Evolutionary conservation across 2,797 vertebrate genomes (phyloP).

Genomic region (Macrochelys suwanniensis): DNA sequence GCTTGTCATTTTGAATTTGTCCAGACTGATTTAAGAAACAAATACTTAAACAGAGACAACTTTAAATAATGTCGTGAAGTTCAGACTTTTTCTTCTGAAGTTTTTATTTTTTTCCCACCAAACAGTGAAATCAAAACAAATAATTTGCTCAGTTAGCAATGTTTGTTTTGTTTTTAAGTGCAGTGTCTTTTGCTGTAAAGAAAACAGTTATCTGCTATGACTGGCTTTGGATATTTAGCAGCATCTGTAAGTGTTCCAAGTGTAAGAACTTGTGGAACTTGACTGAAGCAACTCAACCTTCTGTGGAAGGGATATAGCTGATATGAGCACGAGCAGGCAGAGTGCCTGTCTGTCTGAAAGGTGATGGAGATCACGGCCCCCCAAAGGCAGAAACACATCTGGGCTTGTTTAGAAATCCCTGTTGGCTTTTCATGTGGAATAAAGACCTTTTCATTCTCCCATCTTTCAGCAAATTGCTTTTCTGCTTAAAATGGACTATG

Average conservation of each 20-base stretch:
- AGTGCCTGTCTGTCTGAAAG: background rate
- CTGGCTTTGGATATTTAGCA: background rate
- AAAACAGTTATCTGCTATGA: background rate
- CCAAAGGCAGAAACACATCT: constrained; percentile 40
- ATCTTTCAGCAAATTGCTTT: constrained; percentile 53
- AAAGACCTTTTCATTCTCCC: constrained; percentile 44
- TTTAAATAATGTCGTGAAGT: background rate
- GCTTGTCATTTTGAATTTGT: background rate
- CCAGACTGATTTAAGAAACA: background rate
- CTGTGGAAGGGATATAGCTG: background rate
- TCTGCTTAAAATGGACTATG: background rate
- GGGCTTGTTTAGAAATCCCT: constrained; percentile 45
- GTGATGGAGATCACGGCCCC: constrained; percentile 18
- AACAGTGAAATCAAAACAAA: background rate
- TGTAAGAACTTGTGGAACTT: background rate
- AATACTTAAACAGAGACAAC: background rate
- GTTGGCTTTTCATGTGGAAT: constrained; percentile 35
- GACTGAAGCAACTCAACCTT: background rate
- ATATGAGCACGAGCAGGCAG: background rate
- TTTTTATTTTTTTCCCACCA: constrained; percentile 12
- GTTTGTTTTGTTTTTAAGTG: background rate
- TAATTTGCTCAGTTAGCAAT: background rate
- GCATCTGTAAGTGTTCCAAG: background rate
- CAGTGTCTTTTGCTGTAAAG: background rate
- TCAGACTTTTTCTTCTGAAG: background rate